Conservation (phyloP, 2,888 invertebrate species). For the Trichacis sp. region DNA sequence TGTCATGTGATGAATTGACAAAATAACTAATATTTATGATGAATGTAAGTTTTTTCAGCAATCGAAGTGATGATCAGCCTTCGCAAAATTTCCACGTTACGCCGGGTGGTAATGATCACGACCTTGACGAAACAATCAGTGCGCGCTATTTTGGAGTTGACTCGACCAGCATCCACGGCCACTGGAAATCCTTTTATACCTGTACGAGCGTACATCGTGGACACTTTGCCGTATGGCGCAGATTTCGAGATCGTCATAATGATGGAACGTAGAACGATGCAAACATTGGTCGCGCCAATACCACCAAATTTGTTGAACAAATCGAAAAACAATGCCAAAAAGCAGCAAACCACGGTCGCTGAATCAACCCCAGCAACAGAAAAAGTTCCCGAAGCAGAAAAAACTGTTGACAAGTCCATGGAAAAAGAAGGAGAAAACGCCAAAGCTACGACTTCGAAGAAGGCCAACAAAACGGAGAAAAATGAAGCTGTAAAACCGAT, state of each 20-base stretch:
- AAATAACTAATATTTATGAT: too few species aligned
- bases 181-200: slow-evolving; percentile 64
- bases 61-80: slow-evolving; percentile 61
- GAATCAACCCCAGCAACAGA: not conserved
- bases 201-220: slow-evolving; percentile 59
- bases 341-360: slow-evolving; percentile 8
- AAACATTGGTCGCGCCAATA: slow-evolving; percentile 47
- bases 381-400: not conserved
- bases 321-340: slow-evolving; percentile 9
- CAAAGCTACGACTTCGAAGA: not conserved
- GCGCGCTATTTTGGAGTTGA: slow-evolving; percentile 64
- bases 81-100: slow-evolving; percentile 57
- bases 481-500: not conserved
- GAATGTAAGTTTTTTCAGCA: slow-evolving; percentile 54
- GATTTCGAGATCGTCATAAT: slow-evolving; percentile 62
- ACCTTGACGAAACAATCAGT: slow-evolving; percentile 65
- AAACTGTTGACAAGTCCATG: not conserved
- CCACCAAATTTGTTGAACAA: slow-evolving; percentile 35
- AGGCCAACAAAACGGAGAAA: not conserved
- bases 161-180: slow-evolving; percentile 54
- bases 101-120: slow-evolving; percentile 63
- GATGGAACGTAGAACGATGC: slow-evolving; percentile 60
- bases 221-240: slow-evolving; percentile 61
- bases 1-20: too few species aligned
- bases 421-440: not conserved